Conservation (phyloP, 1,140 invertebrate species). For the Acromyrmex heyeri region DNA sequence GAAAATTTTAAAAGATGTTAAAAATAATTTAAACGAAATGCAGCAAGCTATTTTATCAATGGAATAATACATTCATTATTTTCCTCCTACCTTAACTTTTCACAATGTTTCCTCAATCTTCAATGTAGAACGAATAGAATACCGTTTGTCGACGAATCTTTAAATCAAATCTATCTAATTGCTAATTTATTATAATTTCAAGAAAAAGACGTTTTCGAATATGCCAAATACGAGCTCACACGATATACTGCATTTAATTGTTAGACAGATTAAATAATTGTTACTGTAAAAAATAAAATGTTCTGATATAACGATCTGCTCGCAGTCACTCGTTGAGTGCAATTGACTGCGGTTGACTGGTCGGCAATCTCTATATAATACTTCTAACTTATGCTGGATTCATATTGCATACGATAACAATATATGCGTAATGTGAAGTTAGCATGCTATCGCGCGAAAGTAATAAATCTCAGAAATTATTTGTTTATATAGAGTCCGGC, state of each 20-base stretch:
- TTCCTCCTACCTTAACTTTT: background rate
- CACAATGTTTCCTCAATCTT: background rate
- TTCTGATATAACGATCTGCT: background rate
- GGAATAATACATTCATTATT: background rate
- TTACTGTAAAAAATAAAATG: background rate
- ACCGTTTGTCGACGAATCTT: background rate
- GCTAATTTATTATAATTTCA: constrained; percentile 8
- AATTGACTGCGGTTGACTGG: background rate
- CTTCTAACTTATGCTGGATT: no score
- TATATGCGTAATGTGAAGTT: no score
- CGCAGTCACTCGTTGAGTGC: background rate
- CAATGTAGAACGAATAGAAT: background rate
- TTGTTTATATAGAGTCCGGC: no score
- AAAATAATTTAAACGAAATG: background rate
- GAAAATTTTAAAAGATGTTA: background rate
- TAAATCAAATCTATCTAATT: background rate
- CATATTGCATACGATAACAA: no score
- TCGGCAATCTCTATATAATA: background rate
- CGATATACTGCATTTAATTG: background rate
- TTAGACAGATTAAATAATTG: background rate
- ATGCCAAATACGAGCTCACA: background rate
- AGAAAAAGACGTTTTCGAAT: background rate
- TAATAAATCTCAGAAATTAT: no score
- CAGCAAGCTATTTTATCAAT: background rate
- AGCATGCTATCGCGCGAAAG: no score